Evolutionary conservation across 2,113 vertebrate species (phyloP).

Genomic region (Hippolais icterina): DNA sequence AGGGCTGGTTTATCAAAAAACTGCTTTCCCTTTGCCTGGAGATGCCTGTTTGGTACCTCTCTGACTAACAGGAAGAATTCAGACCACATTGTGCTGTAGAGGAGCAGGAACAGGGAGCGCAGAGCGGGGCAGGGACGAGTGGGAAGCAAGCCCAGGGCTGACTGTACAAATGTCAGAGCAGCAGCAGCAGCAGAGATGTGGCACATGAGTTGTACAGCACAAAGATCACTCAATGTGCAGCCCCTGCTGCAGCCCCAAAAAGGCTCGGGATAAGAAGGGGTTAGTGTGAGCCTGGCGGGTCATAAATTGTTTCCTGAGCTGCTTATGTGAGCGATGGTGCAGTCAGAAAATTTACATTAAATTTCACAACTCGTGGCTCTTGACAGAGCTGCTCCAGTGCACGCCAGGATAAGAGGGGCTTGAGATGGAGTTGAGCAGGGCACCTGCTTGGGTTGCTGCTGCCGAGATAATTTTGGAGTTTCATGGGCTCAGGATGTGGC

Average conservation of each 20-base stretch:
- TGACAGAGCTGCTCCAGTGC: neutral
- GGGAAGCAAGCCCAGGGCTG: neutral
- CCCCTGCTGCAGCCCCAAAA: neutral
- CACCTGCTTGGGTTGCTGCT: neutral
- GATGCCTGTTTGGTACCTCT: neutral
- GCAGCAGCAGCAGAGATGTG: neutral
- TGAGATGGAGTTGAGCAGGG: neutral
- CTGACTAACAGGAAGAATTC: neutral
- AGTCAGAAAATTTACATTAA: neutral
- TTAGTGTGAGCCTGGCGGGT: neutral
- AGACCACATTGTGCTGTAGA: neutral
- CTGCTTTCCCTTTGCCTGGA: neutral
- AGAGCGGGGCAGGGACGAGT: rapidly evolving
- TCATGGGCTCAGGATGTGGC: neutral
- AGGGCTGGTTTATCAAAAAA: neutral
- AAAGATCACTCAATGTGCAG: neutral
- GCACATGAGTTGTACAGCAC: neutral
- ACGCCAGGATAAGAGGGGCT: neutral
- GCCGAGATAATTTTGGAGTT: rapidly evolving
- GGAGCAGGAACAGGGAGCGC: rapidly evolving
- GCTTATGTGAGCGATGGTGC: neutral
- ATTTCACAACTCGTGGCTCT: neutral
- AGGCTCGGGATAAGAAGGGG: neutral
- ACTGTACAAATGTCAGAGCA: neutral
- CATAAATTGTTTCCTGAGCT: neutral